Base-by-base conservation (phyloP, 2,113 vertebrate genomes). In the Chloropsis cyanopogon region DNA sequence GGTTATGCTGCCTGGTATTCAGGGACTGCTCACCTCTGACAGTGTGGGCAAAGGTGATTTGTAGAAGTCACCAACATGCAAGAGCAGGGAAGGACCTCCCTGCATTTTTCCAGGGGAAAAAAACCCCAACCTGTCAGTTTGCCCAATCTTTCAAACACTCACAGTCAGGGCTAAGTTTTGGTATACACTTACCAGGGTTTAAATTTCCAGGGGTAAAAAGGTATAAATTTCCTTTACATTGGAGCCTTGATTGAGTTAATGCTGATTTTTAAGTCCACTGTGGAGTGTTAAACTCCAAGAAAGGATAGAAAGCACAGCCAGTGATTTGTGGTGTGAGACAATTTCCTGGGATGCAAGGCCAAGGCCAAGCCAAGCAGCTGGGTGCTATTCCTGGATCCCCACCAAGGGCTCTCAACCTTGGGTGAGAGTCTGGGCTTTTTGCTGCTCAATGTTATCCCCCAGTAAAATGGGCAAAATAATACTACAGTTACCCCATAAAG, bases 301-400 rank as follows among this genome's bases (percentile, higher is more conserved):
- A 66, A 75, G 46, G 41, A 63, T 2, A 39, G 37, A 75, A 39
- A 57, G 20, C 3, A 6, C 31, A 56, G 59, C 26, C 29, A 2
- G 39, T 2, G 13, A 47, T 31, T 37, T 2, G 2, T 1, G 3
- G 33, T 1, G 3, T 18, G 22, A 80, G 82, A 18, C 1, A 14
- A 28, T 42, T 68, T 88, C 63, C 88, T 2, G 2, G 85, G 90
- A 72, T 49, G 35, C 0, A 4, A 69, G 76, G 60, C 37, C 57
- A 72, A 72, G 76, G 76, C 78, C 7, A 1, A 57, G 70, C 9
- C 2, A 12, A 86, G 70, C 82, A 90, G 79, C 68, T 90, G 92
- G 86, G 64, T 10, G 54, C 88, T 94, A 52, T 68, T 93, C 72
- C 90, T 82, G 66, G 70, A 82, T 77, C 23, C n/a, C 14, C 21